Percentiles rank a stretch among this genome's conserved stretches.
phyloP scores from a whole-genome alignment of 2,797 vertebrate species.

The Sphenopsis melanotis region DNA sequence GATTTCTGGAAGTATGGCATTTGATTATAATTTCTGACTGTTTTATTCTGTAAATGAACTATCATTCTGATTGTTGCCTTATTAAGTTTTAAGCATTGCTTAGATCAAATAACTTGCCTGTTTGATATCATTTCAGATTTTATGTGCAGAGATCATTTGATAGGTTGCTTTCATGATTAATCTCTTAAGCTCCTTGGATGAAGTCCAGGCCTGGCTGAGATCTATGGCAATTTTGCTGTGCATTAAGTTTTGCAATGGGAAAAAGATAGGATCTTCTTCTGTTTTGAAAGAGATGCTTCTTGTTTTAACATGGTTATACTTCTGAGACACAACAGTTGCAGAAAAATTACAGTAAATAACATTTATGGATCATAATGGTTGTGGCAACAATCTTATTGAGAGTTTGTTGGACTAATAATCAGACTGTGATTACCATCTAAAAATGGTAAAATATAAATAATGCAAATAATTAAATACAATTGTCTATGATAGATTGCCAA shows the following conservation, averaged over 20 bases:
- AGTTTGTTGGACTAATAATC: not conserved
- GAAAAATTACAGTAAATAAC: not conserved
- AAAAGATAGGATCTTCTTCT: not conserved
- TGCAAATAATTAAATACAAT: not conserved
- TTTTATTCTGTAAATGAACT: slow-evolving; percentile 40
- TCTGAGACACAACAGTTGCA: not conserved
- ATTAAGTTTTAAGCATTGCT: slow-evolving; percentile 25
- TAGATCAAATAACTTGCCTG: not conserved
- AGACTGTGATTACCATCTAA: not conserved
- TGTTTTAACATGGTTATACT: not conserved
- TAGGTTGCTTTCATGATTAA: slow-evolving; percentile 15
- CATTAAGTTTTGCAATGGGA: not conserved
- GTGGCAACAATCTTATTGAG: not conserved
- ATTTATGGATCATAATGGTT: not conserved
- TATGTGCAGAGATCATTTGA: not conserved
- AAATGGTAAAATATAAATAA: not conserved
- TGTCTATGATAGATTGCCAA: not conserved
- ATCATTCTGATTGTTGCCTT: not conserved
- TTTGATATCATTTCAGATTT: slow-evolving; percentile 18
- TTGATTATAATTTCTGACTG: slow-evolving; percentile 30
- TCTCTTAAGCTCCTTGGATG: slow-evolving; percentile 1
- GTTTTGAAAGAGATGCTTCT: not conserved
- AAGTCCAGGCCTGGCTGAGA: not conserved
- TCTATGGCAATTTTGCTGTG: not conserved
- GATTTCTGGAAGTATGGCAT: not conserved